Evolutionary conservation across 2,797 vertebrate genomes (phyloP).

Genomic region (Sciurus vulgaris): DNA sequence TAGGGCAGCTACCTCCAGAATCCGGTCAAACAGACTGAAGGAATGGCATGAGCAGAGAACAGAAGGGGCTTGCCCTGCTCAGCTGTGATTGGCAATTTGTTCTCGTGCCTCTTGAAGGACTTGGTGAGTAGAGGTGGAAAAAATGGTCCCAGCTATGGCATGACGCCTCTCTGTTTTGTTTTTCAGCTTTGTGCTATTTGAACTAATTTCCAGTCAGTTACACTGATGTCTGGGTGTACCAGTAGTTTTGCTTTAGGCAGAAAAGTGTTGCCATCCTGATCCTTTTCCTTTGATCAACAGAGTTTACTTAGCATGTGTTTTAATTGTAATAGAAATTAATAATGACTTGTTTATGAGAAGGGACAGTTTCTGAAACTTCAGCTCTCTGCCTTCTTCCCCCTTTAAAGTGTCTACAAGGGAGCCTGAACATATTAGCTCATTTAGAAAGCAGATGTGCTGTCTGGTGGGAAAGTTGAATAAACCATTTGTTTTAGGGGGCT

Average conservation of each 20-base stretch:
- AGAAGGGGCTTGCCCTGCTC: not conserved
- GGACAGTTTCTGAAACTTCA: not conserved
- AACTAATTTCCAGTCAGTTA: not conserved
- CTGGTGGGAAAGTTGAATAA: not conserved
- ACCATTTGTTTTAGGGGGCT: not conserved
- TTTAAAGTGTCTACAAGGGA: not conserved
- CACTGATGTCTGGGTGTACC: slow-evolving; percentile 58
- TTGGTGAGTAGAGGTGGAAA: not conserved
- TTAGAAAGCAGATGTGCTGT: not conserved
- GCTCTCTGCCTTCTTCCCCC: not conserved
- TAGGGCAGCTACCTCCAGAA: not conserved
- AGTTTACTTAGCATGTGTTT: slow-evolving; percentile 71
- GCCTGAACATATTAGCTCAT: not conserved
- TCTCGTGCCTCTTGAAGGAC: not conserved
- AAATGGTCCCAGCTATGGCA: not conserved
- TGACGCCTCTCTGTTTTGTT: not conserved
- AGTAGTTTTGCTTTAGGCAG: slow-evolving; percentile 61
- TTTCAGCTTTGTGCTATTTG: slow-evolving; percentile 68
- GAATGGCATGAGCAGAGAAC: not conserved
- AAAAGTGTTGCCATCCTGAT: not conserved
- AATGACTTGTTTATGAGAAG: slow-evolving; percentile 24
- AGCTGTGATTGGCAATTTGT: not conserved
- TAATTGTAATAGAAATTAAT: slow-evolving; percentile 14
- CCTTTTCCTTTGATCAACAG: slow-evolving; percentile 57
- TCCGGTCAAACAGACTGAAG: not conserved